Base-by-base conservation (phyloP, 1,140 invertebrate genomes). In the Trichonephila inaurata region DNA sequence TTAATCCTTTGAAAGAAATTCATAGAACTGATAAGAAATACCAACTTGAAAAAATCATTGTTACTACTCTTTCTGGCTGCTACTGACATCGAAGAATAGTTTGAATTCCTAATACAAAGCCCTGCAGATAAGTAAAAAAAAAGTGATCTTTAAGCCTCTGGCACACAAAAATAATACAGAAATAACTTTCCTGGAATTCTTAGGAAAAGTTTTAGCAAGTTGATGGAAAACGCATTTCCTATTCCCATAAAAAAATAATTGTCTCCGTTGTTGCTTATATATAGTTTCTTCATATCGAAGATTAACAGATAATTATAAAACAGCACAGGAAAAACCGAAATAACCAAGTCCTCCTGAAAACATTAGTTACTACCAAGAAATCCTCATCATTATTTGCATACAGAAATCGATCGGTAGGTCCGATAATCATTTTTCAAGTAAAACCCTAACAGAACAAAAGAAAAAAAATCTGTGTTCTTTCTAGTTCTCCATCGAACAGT, bases 381-480 rank as follows among this genome's bases (percentile, higher is more conserved):
- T 77, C 72, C 18, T 19, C 28, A 40, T 77, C 72, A 40, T 19
- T 58, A 60, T 83, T 83, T 83, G 44, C 82, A 83, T 83, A 24
- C 82, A 60, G 82, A 58, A 18, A 58, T 60, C 58, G 82, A 83
- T 83, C 58, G 82, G 14, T 14, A 24, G 40, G 82, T 51, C 24
- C n/a, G 82, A 60, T 83, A 83, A 60, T 60, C 82, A 83, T 58
- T 83, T 33, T 58, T 14, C 28, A 51, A 83, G 58, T 58, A 77
- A 51, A 83, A 51, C 24, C 72, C 24, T 28, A 28, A 83, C 82
- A 60, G 51, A 83, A 83, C 40, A 69, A 69, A 69, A n/a, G 82
- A 60, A 83, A 40, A 33, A 33, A 83, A 83, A 51, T 51, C n/a
- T 60, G 21, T 60, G 21, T 83, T 60, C 82, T 44, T 83, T 60